These are phyloP conservation scores for Planococcus citri DNA, from an alignment of 1,140 invertebrate species.

Conservation along the genomic window DNA sequence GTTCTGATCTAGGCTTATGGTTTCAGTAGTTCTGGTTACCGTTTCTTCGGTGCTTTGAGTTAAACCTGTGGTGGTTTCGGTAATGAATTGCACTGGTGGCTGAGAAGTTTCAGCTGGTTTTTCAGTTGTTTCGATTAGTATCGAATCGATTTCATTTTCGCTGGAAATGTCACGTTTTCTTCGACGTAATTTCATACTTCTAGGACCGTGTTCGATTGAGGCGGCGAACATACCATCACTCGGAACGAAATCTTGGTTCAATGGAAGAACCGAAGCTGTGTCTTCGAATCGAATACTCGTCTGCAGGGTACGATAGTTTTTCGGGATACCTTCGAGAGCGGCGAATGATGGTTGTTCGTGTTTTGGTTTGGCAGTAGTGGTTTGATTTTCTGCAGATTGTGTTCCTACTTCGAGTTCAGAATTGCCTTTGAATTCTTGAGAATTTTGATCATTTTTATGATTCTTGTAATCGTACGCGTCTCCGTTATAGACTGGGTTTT, in stretches of 20 bases:
- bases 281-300: conserved; percentile 17
- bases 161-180: conserved; percentile 26
- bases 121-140: background rate
- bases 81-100: background rate
- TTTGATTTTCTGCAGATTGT: background rate
- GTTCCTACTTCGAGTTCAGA: conserved; percentile 8
- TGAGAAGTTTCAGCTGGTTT: background rate
- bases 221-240: conserved; percentile 30
- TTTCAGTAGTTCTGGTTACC: background rate
- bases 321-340: conserved; percentile 26
- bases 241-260: conserved; percentile 26
- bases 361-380: background rate
- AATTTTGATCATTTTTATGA: background rate
- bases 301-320: conserved; percentile 21
- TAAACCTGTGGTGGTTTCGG: background rate
- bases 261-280: conserved; percentile 18
- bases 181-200: conserved; percentile 32
- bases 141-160: conserved; percentile 24
- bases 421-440: conserved; percentile 1
- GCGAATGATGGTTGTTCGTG: conserved; percentile 24
- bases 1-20: background rate
- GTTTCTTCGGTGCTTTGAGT: background rate
- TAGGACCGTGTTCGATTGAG: conserved; percentile 40
- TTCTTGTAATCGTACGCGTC: background rate
- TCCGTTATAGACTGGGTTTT: conserved; percentile 4